A percentile compares a stretch with the other conserved stretches of the same genome.
phyloP scores from a whole-genome alignment of 2,797 vertebrate genomes.

The Sebastes steindachneri region DNA sequence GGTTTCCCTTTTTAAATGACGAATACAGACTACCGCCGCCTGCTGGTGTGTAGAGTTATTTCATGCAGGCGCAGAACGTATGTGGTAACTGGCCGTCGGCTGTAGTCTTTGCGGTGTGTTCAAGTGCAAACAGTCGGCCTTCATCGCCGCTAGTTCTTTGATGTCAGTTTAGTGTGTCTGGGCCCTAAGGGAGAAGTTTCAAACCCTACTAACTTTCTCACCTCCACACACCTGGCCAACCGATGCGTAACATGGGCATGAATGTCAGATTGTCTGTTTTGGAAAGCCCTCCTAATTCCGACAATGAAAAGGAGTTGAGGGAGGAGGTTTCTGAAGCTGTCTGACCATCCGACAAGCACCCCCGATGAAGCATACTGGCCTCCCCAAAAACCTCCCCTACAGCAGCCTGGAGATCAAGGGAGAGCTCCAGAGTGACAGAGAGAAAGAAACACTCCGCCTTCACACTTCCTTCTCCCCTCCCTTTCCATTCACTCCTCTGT shows the following conservation, averaged over 20 bases:
- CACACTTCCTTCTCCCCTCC: constrained; percentile 26
- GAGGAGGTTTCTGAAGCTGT: not conserved
- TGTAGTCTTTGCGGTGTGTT: no score
- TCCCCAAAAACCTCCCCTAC: constrained; percentile 3
- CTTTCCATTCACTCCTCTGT: constrained; percentile 31
- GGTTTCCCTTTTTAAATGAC: no score
- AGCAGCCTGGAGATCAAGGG: constrained; percentile 14
- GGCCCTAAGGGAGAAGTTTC: not conserved
- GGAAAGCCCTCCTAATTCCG: not conserved
- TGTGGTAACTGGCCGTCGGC: no score
- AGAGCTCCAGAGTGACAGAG: not conserved
- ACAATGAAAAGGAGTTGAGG: not conserved
- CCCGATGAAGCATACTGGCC: not conserved
- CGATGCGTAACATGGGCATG: not conserved
- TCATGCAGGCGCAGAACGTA: no score
- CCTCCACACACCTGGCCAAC: not conserved
- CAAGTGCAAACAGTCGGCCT: no score
- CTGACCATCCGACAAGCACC: not conserved
- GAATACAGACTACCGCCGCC: no score
- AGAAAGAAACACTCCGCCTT: constrained; percentile 33
- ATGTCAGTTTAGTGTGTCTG: no score
- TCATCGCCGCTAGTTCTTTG: no score
- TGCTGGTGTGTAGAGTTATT: no score
- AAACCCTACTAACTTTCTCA: not conserved
- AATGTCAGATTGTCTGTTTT: not conserved